These are phyloP conservation scores for Glyphotaelius pellucidus DNA, from an alignment of 2,888 invertebrate species.

Conservation along the genomic window DNA sequence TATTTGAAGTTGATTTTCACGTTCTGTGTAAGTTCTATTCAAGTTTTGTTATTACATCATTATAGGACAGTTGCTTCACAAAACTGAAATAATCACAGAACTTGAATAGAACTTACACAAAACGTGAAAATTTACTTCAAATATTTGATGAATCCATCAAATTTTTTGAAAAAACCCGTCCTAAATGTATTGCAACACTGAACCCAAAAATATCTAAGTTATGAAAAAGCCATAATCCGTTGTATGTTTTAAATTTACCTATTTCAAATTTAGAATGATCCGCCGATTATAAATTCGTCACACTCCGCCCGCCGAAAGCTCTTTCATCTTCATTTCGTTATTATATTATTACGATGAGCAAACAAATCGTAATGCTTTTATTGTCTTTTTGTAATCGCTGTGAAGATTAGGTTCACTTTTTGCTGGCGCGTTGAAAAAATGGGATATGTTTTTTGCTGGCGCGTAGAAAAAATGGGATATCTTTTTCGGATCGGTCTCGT, in stretches of 20 bases:
- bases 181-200: no score
- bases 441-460: conserved; percentile 25
- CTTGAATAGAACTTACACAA: no score
- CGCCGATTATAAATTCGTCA: conserved; percentile 31
- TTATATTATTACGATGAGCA: conserved; percentile 37
- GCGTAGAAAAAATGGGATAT: conserved; percentile 37
- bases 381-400: conserved; percentile 40
- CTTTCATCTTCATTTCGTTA: background rate
- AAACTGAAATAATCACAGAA: no score
- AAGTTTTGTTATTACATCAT: no score
- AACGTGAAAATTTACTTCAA: no score
- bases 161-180: no score
- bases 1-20: no score
- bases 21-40: no score
- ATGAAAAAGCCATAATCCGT: background rate
- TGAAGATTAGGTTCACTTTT: conserved; percentile 46
- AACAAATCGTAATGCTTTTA: conserved; percentile 40
- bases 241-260: background rate
- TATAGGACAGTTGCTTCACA: no score
- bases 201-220: no score
- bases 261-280: background rate
- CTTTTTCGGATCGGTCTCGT: conserved; percentile 17
- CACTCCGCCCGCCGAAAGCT: conserved; percentile 22
- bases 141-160: no score
- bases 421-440: conserved; percentile 17